Base-by-base conservation (phyloP, 1,140 invertebrate species). In the Hirudo medicinalis region DNA sequence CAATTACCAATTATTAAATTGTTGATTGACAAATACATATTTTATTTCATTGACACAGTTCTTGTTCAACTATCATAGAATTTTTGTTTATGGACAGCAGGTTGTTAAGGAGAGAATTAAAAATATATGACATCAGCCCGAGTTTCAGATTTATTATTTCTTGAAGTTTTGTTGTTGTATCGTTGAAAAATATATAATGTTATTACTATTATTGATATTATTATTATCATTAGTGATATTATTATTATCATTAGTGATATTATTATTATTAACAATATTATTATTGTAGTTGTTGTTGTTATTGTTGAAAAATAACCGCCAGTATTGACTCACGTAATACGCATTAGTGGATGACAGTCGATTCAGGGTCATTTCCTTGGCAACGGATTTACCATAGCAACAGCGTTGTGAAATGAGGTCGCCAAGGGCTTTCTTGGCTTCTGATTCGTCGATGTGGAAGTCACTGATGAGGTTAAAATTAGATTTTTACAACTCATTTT, bases 351-450 rank as follows among this genome's bases (percentile, higher is more conserved):
- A 70, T 60, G 66, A 53, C 11, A 75, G 70, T 20, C 66, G 70
- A 19, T 54, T 66, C 20, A 76, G 71, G 6, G 32, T 53, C 74
- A 75, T 73, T 6, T 74, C 36, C 54, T 74, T 60, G n/a, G 74
- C 74, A 17, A 72, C 66, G n/a, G 53, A 67, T 66, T 75, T 76
- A 20, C 74, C 74, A 54, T 67, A 76, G 54, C 75, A 76, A 29
- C 70, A 73, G 20, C 72, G 63, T 63, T 74, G 54, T 27, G 74
- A 60, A 19, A 75, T 74, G 40, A 71, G 70, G 22, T 73, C 54
- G 2, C 72, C 60, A 40, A 76, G 32, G 2, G 74, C 75, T 29
- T 72, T 25, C 3, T 74, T 43, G 32, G 67, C 70, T 32, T 75
- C 63, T 27, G 73, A 67, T 49, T 72, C 72, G 29, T 40, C 55